phyloP scores from a whole-genome alignment of 2,113 vertebrate genomes.

The Potamarius usumacintae region DNA sequence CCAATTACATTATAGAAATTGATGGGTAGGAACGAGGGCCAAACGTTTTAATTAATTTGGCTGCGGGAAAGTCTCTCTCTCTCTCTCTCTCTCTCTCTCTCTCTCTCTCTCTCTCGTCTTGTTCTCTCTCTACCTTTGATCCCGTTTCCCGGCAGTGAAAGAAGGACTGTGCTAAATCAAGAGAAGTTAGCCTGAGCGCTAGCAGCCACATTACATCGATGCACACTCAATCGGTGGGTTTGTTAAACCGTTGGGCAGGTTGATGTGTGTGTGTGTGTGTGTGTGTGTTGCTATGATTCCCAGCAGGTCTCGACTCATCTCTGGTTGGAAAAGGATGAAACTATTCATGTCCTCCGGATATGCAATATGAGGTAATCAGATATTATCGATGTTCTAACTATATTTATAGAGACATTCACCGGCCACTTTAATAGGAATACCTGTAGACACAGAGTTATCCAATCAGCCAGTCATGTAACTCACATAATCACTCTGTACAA shows the following conservation, averaged over 20 bases:
- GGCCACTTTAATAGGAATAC: conserved; percentile 6
- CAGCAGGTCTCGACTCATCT: conserved; percentile 34
- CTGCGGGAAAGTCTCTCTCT: conserved; percentile 49
- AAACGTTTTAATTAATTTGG: conserved; percentile 50
- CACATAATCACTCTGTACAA: background rate
- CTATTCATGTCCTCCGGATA: conserved; percentile 36
- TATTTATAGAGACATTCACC: background rate
- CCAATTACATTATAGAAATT: conserved; percentile 57
- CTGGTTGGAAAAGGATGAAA: conserved; percentile 25
- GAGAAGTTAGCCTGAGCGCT: conserved; percentile 21
- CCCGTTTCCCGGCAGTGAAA: conserved; percentile 40
- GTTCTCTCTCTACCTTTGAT: conserved; percentile 45
- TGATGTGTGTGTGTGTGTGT: conserved; percentile 20
- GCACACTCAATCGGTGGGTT: background rate
- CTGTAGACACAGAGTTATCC: background rate
- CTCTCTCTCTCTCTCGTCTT: background rate
- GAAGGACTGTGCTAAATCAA: conserved; percentile 43
- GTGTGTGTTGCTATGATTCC: conserved; percentile 21
- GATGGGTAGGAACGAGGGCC: conserved; percentile 47
- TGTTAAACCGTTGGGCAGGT: conserved; percentile 32
- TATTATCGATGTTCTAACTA: background rate
- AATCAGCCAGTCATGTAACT: background rate
- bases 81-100: conserved; percentile 12
- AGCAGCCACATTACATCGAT: background rate
- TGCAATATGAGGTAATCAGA: conserved; percentile 1